Percentiles rank a stretch among this genome's conserved stretches.
These are phyloP conservation scores for Sebastes fasciatus DNA, from an alignment of 2,113 vertebrate species.

Conservation along the genomic window DNA sequence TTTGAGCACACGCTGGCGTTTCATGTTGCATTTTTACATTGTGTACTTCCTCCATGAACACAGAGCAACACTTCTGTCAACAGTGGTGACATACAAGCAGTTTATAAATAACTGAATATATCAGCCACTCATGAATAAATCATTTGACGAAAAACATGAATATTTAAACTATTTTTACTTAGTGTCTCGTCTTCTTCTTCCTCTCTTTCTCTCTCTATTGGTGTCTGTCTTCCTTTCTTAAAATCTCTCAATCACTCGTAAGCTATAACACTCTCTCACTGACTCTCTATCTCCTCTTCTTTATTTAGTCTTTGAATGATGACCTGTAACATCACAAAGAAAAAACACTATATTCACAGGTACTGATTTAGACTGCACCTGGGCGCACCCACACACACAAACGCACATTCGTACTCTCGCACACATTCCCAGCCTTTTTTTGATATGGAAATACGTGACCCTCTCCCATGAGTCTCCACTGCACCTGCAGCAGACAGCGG, in stretches of 20 bases:
- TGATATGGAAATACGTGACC: slow-evolving; percentile 67
- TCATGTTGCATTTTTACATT: slow-evolving; percentile 53
- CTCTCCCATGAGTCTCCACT: slow-evolving; percentile 28
- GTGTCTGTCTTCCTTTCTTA: slow-evolving; percentile 18
- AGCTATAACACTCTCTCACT: neutral
- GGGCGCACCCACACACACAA: neutral
- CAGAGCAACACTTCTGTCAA: slow-evolving; percentile 63
- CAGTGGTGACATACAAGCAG: slow-evolving; percentile 55
- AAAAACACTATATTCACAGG: slow-evolving; percentile 20
- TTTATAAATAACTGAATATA: slow-evolving; percentile 70
- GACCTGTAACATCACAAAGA: slow-evolving; percentile 46
- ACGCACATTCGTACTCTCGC: neutral
- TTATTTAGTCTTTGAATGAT: slow-evolving; percentile 38
- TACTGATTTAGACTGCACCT: slow-evolving; percentile 39
- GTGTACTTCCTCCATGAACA: slow-evolving; percentile 50
- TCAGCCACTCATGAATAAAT: slow-evolving; percentile 70
- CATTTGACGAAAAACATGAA: slow-evolving; percentile 64
- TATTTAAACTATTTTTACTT: slow-evolving; percentile 67
- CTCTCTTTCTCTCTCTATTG: neutral
- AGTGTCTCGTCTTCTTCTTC: slow-evolving; percentile 28
- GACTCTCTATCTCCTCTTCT: neutral
- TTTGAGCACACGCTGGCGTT: slow-evolving; percentile 27
- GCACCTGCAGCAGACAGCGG: slow-evolving; percentile 57
- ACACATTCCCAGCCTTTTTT: slow-evolving; percentile 44
- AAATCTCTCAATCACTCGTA: neutral